Conservation (phyloP, 2,888 invertebrate genomes). For the Pseudoips prasinana region DNA sequence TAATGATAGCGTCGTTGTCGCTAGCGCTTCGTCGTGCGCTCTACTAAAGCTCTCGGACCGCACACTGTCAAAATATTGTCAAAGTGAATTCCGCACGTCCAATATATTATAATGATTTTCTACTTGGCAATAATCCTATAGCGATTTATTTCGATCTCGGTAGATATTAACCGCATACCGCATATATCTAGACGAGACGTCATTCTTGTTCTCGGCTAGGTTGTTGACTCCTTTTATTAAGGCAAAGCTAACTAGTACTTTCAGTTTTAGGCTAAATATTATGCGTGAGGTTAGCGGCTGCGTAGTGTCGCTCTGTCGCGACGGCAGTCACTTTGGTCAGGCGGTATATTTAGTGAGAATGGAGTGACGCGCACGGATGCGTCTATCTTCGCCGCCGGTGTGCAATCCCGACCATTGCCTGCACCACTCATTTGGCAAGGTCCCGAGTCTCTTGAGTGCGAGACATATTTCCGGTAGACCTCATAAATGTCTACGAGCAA, state of each 20-base stretch:
- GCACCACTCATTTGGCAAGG: slow-evolving; percentile 39
- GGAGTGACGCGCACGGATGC: slow-evolving; percentile 55
- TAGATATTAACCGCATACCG: slow-evolving; percentile 77
- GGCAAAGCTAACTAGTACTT: slow-evolving; percentile 48
- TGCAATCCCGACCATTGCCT: slow-evolving; percentile 29
- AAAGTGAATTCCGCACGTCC: slow-evolving; percentile 78
- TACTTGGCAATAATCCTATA: slow-evolving; percentile 81
- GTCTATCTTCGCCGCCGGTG: slow-evolving; percentile 53
- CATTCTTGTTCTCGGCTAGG: slow-evolving; percentile 58
- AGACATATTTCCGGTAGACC: slow-evolving; percentile 40
- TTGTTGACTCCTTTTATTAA: slow-evolving; percentile 72
- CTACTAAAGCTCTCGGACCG: slow-evolving; percentile 62
- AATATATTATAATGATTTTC: slow-evolving; percentile 79
- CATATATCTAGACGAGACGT: slow-evolving; percentile 72
- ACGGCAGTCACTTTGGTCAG: no score
- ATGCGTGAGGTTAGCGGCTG: slow-evolving; percentile 44
- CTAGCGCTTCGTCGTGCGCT: slow-evolving; percentile 45
- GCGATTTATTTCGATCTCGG: slow-evolving; percentile 78
- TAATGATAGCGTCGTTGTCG: slow-evolving; percentile 48
- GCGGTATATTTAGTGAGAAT: slow-evolving; percentile 65
- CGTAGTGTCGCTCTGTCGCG: slow-evolving; percentile 60
- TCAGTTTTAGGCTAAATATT: slow-evolving; percentile 48
- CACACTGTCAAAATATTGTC: slow-evolving; percentile 81
- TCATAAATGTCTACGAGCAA: slow-evolving; percentile 17
- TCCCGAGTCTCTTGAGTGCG: slow-evolving; percentile 26